phyloP scores from a whole-genome alignment of 2,888 invertebrate genomes.

The Toxonevra muliebris region DNA sequence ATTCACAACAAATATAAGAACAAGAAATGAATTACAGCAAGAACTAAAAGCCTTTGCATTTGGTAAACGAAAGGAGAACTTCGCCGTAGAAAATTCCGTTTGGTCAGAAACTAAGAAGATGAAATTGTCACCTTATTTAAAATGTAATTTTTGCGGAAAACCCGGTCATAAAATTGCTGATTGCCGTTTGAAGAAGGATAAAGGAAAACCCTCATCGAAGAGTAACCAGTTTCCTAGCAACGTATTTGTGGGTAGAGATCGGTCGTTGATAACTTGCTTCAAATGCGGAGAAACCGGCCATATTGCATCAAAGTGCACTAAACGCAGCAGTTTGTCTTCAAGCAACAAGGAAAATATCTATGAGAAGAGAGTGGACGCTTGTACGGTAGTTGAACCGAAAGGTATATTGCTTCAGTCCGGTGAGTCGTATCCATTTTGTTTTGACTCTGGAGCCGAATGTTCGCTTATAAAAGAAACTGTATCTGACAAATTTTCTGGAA shows the following conservation, averaged over 20 bases:
- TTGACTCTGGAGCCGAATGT: conserved; percentile 6
- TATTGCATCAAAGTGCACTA: conserved; percentile 1
- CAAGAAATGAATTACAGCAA: conserved; percentile 29
- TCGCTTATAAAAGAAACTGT: neutral
- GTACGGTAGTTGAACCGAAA: conserved; percentile 15
- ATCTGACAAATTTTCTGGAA: neutral
- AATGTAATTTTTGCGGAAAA: conserved; percentile 23
- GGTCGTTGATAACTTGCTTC: neutral
- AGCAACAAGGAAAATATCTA: neutral
- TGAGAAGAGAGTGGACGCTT: conserved; percentile 23
- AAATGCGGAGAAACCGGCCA: conserved; percentile 8
- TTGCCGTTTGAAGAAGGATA: conserved; percentile 22
- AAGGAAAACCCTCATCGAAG: neutral
- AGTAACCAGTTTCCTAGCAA: neutral
- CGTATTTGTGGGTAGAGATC: neutral
- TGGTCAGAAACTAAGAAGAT: conserved; percentile 1
- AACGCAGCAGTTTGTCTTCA: neutral
- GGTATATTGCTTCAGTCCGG: conserved; percentile 12
- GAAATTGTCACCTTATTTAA: conserved; percentile 5
- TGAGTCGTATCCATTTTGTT: conserved; percentile 20
- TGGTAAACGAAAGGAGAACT: conserved; percentile 30
- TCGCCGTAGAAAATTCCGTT: neutral
- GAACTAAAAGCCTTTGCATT: conserved; percentile 29
- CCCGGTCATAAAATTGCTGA: conserved; percentile 24
- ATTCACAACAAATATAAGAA: conserved; percentile 32